These are phyloP conservation scores for Toxostoma redivivum DNA, from an alignment of 2,113 vertebrate genomes.

Conservation along the genomic window DNA sequence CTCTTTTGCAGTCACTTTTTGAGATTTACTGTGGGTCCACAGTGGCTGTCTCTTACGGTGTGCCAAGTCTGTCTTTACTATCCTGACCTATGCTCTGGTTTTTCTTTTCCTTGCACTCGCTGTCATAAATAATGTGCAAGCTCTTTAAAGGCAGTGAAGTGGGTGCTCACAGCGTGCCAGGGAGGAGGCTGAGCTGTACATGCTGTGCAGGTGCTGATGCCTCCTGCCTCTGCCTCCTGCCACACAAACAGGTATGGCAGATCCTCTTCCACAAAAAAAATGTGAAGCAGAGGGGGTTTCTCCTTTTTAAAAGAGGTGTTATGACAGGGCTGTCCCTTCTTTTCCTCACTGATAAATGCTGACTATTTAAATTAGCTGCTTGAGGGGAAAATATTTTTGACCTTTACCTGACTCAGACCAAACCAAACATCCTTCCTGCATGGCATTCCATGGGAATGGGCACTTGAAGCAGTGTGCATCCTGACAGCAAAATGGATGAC, in stretches of 20 bases:
- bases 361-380: background rate
- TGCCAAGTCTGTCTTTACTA: background rate
- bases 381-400: background rate
- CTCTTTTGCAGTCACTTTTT: accelerated
- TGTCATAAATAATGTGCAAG: background rate
- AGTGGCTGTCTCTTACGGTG: background rate
- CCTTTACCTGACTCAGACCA: background rate
- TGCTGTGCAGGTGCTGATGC: background rate
- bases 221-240: background rate
- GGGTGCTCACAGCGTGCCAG: accelerated
- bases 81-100: background rate
- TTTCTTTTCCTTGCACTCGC: background rate
- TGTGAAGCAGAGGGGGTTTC: background rate
- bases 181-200: background rate
- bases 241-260: background rate
- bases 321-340: background rate
- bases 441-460: background rate
- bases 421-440: background rate
- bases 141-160: background rate
- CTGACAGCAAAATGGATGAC: background rate
- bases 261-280: background rate
- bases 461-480: accelerated
- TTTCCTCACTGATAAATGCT: background rate
- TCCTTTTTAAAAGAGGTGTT: background rate
- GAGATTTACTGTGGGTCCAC: background rate